These are phyloP conservation scores for Megalonaias nervosa DNA, from an alignment of 1,140 invertebrate genomes.

Conservation along the genomic window DNA sequence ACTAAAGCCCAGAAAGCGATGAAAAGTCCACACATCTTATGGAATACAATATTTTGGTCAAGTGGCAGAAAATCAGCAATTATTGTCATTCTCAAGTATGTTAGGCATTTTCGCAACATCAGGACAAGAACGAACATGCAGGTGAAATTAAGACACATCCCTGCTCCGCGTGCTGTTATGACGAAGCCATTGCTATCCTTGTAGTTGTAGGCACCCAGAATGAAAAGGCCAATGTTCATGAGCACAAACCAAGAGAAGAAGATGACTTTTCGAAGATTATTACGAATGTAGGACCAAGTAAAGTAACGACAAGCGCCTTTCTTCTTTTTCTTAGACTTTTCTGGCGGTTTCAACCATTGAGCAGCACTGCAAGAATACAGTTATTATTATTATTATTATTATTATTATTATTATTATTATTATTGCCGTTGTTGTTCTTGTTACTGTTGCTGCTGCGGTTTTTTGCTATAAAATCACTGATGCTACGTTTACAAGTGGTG, in stretches of 20 bases:
- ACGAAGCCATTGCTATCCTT: slow-evolving; percentile 77
- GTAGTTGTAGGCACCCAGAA: slow-evolving; percentile 80
- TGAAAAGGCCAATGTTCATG: slow-evolving; percentile 44
- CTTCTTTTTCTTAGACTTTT: slow-evolving; percentile 23
- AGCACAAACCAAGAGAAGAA: slow-evolving; percentile 78
- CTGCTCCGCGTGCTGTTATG: slow-evolving; percentile 83
- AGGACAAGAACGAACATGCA: slow-evolving; percentile 90
- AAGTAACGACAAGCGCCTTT: slow-evolving; percentile 27
- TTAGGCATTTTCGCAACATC: slow-evolving; percentile 90
- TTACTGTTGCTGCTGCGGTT: too few species aligned
- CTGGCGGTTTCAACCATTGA: slow-evolving; percentile 56
- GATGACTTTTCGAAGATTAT: slow-evolving; percentile 89
- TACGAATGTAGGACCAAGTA: slow-evolving; percentile 80
- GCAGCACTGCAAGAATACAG: slow-evolving; percentile 52
- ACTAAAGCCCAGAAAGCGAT: slow-evolving; percentile 83
- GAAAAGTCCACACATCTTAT: slow-evolving; percentile 89
- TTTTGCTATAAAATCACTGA: too few species aligned
- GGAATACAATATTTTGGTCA: slow-evolving; percentile 94
- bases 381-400: too few species aligned
- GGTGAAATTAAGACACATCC: slow-evolving; percentile 94
- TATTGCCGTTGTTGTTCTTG: too few species aligned
- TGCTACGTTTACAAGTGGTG: too few species aligned
- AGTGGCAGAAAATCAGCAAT: slow-evolving; percentile 83
- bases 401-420: too few species aligned
- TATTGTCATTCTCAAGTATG: slow-evolving; percentile 86